Conservation (phyloP, 2,797 vertebrate species). For the Scomberomorus guttatus region DNA sequence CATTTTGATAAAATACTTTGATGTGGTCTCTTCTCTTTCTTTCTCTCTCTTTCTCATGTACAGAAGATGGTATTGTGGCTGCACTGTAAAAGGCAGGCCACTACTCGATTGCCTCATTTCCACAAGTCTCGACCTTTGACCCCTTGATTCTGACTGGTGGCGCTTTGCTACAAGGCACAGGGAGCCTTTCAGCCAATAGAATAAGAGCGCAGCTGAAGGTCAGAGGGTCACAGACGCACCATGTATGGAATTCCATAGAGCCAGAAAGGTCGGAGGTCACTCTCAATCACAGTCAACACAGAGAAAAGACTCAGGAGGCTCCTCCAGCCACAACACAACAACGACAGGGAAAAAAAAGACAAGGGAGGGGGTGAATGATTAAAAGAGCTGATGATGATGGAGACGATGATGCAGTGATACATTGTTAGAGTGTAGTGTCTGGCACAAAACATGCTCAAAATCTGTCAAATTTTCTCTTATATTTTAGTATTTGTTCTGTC, state of each 20-base stretch:
- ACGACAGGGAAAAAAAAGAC: conserved; percentile 32
- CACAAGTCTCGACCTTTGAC: conserved; percentile 75
- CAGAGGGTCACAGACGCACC: conserved; percentile 70
- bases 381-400: not conserved
- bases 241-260: conserved; percentile 84
- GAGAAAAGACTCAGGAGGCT: conserved; percentile 62
- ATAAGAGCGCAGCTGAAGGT: conserved; percentile 70
- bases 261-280: conserved; percentile 69
- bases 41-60: conserved; percentile 29
- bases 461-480: not conserved
- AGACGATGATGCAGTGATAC: conserved; percentile 8
- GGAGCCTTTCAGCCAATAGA: conserved; percentile 79
- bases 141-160: conserved; percentile 76
- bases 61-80: conserved; percentile 77
- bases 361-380: conserved; percentile 3
- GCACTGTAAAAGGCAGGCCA: conserved; percentile 68
- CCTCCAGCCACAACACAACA: conserved; percentile 63
- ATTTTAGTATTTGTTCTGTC: not conserved
- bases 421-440: not conserved
- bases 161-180: conserved; percentile 71
- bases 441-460: not conserved
- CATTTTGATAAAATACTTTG: not conserved
- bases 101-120: conserved; percentile 77
- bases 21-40: conserved; percentile 12
- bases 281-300: conserved; percentile 77